Conservation (phyloP, 1,140 invertebrate genomes). For the Centruroides sculpturatus region DNA sequence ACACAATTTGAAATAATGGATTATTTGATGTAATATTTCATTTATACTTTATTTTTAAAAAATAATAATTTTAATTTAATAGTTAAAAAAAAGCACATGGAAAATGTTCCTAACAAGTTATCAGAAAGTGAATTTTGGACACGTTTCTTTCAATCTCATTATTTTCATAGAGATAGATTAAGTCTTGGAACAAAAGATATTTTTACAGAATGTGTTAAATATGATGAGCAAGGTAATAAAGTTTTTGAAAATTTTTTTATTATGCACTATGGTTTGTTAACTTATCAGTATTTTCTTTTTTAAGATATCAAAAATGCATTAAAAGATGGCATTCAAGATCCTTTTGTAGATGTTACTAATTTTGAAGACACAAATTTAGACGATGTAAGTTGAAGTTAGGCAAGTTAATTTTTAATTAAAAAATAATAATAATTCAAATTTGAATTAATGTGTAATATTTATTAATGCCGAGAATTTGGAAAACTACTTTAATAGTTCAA, state of each 20-base stretch:
- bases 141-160: slow-evolving; percentile 98
- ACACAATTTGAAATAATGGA: too few relatives aligned
- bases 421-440: too few relatives aligned
- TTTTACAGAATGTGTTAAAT: slow-evolving; percentile 92
- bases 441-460: too few relatives aligned
- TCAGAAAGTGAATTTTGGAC: slow-evolving; percentile 97
- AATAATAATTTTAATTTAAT: slow-evolving; percentile 6
- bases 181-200: slow-evolving; percentile 64
- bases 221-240: slow-evolving; percentile 60
- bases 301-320: slow-evolving; percentile 59
- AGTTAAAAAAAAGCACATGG: slow-evolving; percentile 89
- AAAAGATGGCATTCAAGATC: slow-evolving; percentile 55
- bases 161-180: slow-evolving; percentile 94
- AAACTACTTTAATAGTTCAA: too few relatives aligned
- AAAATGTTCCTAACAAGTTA: slow-evolving; percentile 91
- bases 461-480: too few relatives aligned
- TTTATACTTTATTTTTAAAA: background rate
- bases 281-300: too few relatives aligned
- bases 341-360: slow-evolving; percentile 59
- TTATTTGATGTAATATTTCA: slow-evolving; percentile 2
- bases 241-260: background rate
- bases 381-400: slow-evolving; percentile 28
- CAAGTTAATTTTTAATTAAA: too few relatives aligned
- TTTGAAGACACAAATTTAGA: slow-evolving; percentile 60
- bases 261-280: too few relatives aligned